A percentile compares a stretch with the other conserved stretches of the same genome.
These are phyloP conservation scores for Chrysolina oricalcia DNA, from an alignment of 2,888 invertebrate genomes.

Conservation along the genomic window DNA sequence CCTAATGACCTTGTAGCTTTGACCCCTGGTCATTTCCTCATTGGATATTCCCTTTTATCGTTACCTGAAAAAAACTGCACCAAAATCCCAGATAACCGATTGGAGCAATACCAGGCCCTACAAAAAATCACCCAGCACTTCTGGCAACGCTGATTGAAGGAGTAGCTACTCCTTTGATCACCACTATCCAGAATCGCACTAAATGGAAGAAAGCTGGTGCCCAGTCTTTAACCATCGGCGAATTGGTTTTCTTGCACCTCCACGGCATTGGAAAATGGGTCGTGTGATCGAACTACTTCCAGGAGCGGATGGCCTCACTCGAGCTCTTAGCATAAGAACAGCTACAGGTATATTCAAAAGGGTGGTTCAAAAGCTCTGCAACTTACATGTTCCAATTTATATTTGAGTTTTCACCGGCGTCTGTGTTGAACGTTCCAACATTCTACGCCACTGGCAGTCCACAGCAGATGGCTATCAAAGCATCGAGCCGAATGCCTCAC, in stretches of 20 bases:
- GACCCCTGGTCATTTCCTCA: conserved; percentile 59
- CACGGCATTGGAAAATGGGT: neutral
- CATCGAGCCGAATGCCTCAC: neutral
- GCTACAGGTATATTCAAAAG: conserved; percentile 17
- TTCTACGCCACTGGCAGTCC: neutral
- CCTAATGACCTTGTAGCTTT: conserved; percentile 54
- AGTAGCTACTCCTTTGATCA: too few species aligned
- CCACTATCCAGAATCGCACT: neutral
- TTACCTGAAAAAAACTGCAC: conserved; percentile 44
- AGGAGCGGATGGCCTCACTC: neutral
- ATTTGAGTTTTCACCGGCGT: neutral
- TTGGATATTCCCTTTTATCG: conserved; percentile 52
- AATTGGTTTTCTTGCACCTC: neutral
- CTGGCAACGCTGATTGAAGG: conserved; percentile 35
- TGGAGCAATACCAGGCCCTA: conserved; percentile 53
- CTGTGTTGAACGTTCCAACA: neutral
- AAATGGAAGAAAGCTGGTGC: neutral
- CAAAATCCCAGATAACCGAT: conserved; percentile 39
- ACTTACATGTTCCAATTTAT: neutral
- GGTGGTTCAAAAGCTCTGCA: neutral
- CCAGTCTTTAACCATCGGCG: conserved; percentile 1
- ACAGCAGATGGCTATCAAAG: neutral
- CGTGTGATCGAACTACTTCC: conserved; percentile 3
- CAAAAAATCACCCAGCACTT: conserved; percentile 54
- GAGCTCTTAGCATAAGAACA: neutral